These are phyloP conservation scores for Enteromius unitaeniatus DNA, from an alignment of 2,797 vertebrate species.

Conservation along the genomic window DNA sequence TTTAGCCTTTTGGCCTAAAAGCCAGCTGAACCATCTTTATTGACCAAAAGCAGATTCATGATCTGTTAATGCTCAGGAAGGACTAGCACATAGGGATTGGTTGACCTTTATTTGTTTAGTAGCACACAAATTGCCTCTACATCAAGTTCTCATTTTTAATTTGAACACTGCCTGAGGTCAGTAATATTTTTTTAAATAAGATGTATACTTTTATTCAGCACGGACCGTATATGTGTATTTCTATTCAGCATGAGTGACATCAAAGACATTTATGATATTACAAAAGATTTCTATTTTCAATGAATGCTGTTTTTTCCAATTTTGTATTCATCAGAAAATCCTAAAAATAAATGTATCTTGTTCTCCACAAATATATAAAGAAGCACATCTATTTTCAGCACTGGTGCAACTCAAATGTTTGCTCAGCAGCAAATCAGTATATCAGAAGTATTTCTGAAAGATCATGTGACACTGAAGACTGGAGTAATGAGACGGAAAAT, in stretches of 20 bases:
- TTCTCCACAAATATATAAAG: background rate
- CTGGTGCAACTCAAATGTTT: background rate
- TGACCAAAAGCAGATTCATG: background rate
- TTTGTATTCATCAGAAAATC: background rate
- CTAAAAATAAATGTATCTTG: background rate
- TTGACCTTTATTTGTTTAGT: background rate
- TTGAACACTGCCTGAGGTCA: background rate
- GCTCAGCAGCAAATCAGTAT: background rate
- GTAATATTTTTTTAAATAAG: background rate
- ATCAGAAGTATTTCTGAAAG: background rate
- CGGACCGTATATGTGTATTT: background rate
- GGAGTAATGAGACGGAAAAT: background rate
- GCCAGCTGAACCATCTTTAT: slow-evolving; percentile 18
- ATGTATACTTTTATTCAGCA: background rate
- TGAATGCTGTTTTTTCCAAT: background rate
- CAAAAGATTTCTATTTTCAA: background rate
- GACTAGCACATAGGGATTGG: background rate
- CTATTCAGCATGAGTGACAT: background rate
- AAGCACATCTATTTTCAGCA: background rate
- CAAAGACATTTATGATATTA: background rate
- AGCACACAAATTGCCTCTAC: background rate
- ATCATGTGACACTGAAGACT: background rate
- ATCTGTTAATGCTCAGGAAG: background rate
- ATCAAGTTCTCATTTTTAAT: background rate
- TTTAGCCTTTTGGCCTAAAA: slow-evolving; percentile 11